Conservation (phyloP, 2,888 invertebrate species). For the Drosophila tanythrix region DNA sequence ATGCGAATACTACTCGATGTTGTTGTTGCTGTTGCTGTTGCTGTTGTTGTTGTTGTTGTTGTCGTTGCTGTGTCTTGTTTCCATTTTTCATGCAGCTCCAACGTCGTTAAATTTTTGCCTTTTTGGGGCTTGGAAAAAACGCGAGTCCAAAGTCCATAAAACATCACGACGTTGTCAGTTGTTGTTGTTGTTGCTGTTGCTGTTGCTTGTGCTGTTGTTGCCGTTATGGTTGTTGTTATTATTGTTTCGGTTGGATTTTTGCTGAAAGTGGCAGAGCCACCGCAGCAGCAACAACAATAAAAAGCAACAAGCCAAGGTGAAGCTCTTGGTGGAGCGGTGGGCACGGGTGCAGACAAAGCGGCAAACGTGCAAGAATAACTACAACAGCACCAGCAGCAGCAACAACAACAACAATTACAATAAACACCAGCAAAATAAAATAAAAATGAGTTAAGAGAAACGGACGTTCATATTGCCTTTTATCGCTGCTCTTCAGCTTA, state of each 20-base stretch:
- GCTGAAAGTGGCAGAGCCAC: slow-evolving; percentile 71
- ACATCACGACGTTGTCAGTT: slow-evolving; percentile 73
- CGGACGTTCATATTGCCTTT: slow-evolving; percentile 68
- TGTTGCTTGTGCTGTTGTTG: slow-evolving; percentile 44
- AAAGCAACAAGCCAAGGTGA: slow-evolving; percentile 73
- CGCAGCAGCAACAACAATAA: slow-evolving; percentile 35
- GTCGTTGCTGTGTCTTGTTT: slow-evolving; percentile 65
- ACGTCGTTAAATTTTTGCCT: slow-evolving; percentile 73
- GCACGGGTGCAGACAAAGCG: slow-evolving; percentile 37
- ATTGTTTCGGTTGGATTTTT: slow-evolving; percentile 67
- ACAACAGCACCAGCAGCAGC: slow-evolving; percentile 33
- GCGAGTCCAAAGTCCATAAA: slow-evolving; percentile 79
- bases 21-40: slow-evolving; percentile 18
- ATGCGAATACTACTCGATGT: slow-evolving; percentile 59
- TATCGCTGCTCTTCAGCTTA: slow-evolving; percentile 23
- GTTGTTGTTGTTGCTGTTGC: slow-evolving; percentile 30
- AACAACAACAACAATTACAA: slow-evolving; percentile 18
- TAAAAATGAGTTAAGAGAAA: slow-evolving; percentile 75
- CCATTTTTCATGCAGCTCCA: slow-evolving; percentile 76
- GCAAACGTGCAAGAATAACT: slow-evolving; percentile 69
- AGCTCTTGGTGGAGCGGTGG: slow-evolving; percentile 34
- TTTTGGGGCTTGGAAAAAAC: slow-evolving; percentile 71
- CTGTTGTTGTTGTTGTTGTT: slow-evolving; percentile 24
- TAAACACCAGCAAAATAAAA: slow-evolving; percentile 49
- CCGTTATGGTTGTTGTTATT: slow-evolving; percentile 49